A percentile compares a stretch with the other conserved stretches of the same genome.
phyloP scores from a whole-genome alignment of 2,888 invertebrate species.

The Drosophila mayaguana region DNA sequence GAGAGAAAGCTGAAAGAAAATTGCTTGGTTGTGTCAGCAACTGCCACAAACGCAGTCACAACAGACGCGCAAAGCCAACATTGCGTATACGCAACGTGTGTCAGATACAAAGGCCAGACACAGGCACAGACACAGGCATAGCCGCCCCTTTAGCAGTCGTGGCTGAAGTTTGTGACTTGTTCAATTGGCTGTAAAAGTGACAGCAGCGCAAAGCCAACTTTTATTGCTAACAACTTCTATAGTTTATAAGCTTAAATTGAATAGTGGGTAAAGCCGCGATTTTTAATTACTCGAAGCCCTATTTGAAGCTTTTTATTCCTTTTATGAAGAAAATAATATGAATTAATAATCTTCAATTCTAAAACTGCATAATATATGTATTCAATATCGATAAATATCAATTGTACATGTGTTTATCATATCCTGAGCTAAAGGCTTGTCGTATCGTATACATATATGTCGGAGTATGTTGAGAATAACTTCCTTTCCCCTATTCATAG shows the following conservation, averaged over 20 bases:
- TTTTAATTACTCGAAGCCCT: slow-evolving; percentile 48
- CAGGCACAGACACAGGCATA: not conserved
- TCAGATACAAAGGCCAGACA: slow-evolving; percentile 14
- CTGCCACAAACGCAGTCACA: slow-evolving; percentile 8
- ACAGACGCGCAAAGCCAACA: slow-evolving; percentile 27
- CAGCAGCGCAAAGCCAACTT: slow-evolving; percentile 17
- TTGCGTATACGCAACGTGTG: slow-evolving; percentile 55
- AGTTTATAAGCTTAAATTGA: not conserved
- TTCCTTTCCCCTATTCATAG: no score
- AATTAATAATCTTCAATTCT: not conserved
- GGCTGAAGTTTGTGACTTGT: slow-evolving; percentile 51
- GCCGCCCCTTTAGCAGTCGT: slow-evolving; percentile 21
- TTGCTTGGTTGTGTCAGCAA: slow-evolving; percentile 13
- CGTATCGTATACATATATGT: not conserved
- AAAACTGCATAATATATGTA: no score
- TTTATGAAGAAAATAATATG: not conserved
- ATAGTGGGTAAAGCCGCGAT: slow-evolving; percentile 47
- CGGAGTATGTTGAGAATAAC: no score
- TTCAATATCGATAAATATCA: not conserved
- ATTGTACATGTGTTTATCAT: not conserved
- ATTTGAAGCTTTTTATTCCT: no score
- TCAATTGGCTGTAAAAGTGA: slow-evolving; percentile 69
- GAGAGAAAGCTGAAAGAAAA: slow-evolving; percentile 6
- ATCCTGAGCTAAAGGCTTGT: not conserved
- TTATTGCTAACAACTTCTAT: not conserved